Evolutionary conservation across 2,113 vertebrate species (phyloP).

Genomic region (Ciconia maguari): DNA sequence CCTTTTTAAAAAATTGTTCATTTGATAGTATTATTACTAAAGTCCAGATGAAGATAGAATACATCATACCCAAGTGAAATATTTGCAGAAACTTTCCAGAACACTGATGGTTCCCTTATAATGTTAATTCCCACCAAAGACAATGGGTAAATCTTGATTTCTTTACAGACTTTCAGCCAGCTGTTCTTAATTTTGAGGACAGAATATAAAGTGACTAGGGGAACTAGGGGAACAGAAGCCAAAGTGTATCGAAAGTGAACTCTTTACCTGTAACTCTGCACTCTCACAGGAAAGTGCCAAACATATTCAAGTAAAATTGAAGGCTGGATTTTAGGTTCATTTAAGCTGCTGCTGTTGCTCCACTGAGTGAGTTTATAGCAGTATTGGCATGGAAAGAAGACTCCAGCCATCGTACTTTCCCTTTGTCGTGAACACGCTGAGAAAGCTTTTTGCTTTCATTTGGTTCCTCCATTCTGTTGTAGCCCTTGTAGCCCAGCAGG

Average conservation of each 20-base stretch:
- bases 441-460: background rate
- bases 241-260: background rate
- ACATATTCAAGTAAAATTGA: background rate
- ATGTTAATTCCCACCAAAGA: background rate
- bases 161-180: background rate
- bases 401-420: background rate
- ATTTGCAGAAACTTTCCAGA: background rate
- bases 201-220: background rate
- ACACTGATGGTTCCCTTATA: background rate
- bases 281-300: background rate
- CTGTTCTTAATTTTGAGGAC: background rate
- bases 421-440: background rate
- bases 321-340: background rate
- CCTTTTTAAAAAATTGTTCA: conserved; percentile 8
- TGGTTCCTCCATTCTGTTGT: background rate
- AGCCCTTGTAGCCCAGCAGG: background rate
- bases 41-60: background rate
- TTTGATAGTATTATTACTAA: background rate
- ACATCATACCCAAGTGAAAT: background rate
- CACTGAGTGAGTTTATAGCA: background rate
- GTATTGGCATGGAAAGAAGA: background rate
- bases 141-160: background rate
- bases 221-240: background rate
- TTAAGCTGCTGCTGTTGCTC: background rate
- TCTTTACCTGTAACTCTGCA: background rate